Base-by-base conservation (phyloP, 2,797 vertebrate species). In the Sebastes variabilis region DNA sequence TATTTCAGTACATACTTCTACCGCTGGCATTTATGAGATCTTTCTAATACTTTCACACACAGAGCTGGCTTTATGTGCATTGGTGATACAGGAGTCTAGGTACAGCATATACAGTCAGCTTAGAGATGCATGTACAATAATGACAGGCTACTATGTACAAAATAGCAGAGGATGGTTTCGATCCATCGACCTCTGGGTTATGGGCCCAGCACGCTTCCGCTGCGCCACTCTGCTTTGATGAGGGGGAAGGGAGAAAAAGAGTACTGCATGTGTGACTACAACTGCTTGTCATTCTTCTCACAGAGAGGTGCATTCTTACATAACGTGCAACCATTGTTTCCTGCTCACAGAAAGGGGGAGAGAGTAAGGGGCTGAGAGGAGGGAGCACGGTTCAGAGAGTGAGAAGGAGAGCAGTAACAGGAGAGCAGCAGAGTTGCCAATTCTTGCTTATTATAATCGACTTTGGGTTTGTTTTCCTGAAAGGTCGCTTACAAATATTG, bases 111-210 rank as follows among this genome's bases (percentile, higher is more conserved):
- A 6, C 9, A 25, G 7, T 3, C 16, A 24, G 6, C 6, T 42
- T 5, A 11, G 5, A 46, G 5, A 4, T 36, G 2, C 10, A 5
- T 20, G 32, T 2, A 1, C 5, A 11, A 42, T 2, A 24, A 11
- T 8, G 36, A 70, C 1, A n/a, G 11, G 3, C 34, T 6, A 1
- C 14, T 36, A 5, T 14, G 1, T 4, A 1, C 4, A 81, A 82
- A 74, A 81, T 38, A 38, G 36, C 36, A 38, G 36, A 92, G 93
- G 89, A 91, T 93, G 88, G 88, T 93, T 93, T 93, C 87, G 81
- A 93, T 90, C 89, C 90, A 92, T 90, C 87, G 77, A 91, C 91
- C 92, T 93, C 87, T 91, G 87, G 88, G 91, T 93, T 92, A 90
- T 83, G 34, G 68, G 66, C 42, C 77, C 49, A 52, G 61, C 54